Base-by-base conservation (phyloP, 2,888 invertebrate genomes). In the Lottia gigantea region DNA sequence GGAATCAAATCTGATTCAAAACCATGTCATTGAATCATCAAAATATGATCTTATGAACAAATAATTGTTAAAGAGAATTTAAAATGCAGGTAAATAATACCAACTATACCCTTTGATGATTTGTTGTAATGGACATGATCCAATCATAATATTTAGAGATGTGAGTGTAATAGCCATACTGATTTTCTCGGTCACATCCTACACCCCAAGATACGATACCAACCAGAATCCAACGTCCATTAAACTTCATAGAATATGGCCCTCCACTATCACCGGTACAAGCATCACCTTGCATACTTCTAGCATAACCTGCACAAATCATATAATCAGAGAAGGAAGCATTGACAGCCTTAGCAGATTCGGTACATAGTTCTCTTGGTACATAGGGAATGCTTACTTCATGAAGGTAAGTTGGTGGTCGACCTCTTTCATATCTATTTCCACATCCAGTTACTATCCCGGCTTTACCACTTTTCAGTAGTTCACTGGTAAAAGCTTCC, bases 191-290 rank as follows among this genome's bases (percentile, higher is more conserved):
- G 65, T 80, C 82, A 64, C 82, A 82, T 2, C 80, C 80, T 40
- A 79, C 78, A 3, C 78, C 80, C 80, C 79, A 81, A 11, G 79
- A 82, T 61, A 77, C 82, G 15, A 82, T 76, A 11, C 80, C 82
- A 1, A 77, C 80, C 23, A 70, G 73, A 2, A 79, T 68, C 73
- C 75, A 80, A 0, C 79, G 76, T 2, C 76, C 76, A 23, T 64
- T 72, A 45, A 76, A 73, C 49, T 75, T 70, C 73, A 82, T 74
- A 11, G 77, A 69, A 45, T 76, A 73, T 1, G 80, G 76, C 0
- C 80, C 82, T 0, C 82, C 82, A 62, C 82, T 82, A 64, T 82
- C 82, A 8, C 82, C 82, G 26, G 73, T 68, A 61, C 82, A 82
- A 6, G 80, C 76, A 66, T 82, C 82, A 2, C 80, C 82, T n/a